Conservation (phyloP, 2,797 vertebrate genomes). For the Synaphobranchus kaupii region DNA sequence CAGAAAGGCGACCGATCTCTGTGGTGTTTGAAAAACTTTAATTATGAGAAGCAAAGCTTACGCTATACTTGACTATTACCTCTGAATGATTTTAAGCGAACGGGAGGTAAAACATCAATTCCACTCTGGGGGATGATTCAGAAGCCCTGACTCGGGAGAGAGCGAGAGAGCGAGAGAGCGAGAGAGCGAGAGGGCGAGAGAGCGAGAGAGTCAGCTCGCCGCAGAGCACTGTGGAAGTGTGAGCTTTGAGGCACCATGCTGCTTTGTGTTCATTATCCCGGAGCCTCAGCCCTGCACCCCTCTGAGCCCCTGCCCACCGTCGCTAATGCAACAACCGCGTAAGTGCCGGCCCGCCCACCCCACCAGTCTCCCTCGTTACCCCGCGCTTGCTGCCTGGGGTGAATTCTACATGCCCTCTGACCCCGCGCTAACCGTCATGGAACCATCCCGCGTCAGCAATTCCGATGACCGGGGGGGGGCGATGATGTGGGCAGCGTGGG, state of each 20-base stretch:
- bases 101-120: not conserved
- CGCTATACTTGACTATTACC: not conserved
- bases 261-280: not conserved
- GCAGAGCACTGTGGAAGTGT: not conserved
- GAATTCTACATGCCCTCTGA: not conserved
- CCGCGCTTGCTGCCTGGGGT: not conserved
- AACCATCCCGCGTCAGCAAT: not conserved
- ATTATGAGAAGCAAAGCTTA: not conserved
- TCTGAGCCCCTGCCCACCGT: not conserved
- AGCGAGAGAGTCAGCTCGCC: not conserved
- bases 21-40: not conserved
- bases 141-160: not conserved
- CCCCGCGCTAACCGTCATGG: not conserved
- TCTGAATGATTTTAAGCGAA: not conserved
- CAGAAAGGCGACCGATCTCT: not conserved
- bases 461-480: not conserved
- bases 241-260: not conserved
- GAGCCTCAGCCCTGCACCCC: not conserved
- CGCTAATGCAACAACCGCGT: not conserved
- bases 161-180: not conserved
- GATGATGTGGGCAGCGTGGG: not conserved
- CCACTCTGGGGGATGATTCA: not conserved
- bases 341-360: not conserved
- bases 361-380: not conserved
- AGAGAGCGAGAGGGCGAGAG: not conserved